Percentiles rank a stretch among this genome's conserved stretches.
These are phyloP conservation scores for Geodia barretti DNA, from an alignment of 37 sponge, comb jelly and placozoan genomes.

Conservation along the genomic window DNA sequence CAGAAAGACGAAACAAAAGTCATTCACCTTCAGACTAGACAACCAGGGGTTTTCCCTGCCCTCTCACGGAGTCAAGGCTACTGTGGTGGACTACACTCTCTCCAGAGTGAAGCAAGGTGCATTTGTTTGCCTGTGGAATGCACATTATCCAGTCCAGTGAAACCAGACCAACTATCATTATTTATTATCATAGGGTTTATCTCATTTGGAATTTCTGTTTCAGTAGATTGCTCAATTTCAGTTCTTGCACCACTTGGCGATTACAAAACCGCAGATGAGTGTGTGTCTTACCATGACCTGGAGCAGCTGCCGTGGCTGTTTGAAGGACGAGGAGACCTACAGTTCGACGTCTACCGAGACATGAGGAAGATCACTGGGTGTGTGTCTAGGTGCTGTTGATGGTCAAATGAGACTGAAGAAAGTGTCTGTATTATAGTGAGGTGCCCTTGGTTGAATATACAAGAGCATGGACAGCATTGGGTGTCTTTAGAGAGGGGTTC, in stretches of 20 bases:
- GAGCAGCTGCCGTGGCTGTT: conserved; percentile 58
- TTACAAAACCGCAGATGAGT: conserved; percentile 38
- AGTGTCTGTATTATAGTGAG: too few relatives aligned
- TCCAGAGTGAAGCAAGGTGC: conserved; percentile 41
- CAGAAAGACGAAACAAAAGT: conserved; percentile 8
- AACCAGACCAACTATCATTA: too few relatives aligned
- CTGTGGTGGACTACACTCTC: conserved; percentile 70
- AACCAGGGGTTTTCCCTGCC: conserved; percentile 16
- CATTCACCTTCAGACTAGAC: conserved; percentile 38
- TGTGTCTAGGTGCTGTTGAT: background rate
- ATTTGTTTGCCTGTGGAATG: background rate
- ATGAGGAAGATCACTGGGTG: conserved; percentile 56
- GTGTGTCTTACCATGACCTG: conserved; percentile 68
- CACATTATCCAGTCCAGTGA: background rate
- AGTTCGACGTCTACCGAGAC: conserved; percentile 61
- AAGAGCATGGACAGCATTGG: too few relatives aligned
- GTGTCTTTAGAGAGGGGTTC: too few relatives aligned
- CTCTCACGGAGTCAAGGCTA: conserved; percentile 52
- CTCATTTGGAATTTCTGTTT: background rate
- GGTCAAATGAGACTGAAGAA: background rate
- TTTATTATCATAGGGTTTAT: too few relatives aligned
- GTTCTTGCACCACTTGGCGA: too few relatives aligned
- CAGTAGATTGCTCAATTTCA: background rate
- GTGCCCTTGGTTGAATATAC: too few relatives aligned
- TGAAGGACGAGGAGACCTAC: conserved; percentile 60